Evolutionary conservation across 2,888 invertebrate genomes (phyloP).

Genomic region (Lumbricus terrestris): DNA sequence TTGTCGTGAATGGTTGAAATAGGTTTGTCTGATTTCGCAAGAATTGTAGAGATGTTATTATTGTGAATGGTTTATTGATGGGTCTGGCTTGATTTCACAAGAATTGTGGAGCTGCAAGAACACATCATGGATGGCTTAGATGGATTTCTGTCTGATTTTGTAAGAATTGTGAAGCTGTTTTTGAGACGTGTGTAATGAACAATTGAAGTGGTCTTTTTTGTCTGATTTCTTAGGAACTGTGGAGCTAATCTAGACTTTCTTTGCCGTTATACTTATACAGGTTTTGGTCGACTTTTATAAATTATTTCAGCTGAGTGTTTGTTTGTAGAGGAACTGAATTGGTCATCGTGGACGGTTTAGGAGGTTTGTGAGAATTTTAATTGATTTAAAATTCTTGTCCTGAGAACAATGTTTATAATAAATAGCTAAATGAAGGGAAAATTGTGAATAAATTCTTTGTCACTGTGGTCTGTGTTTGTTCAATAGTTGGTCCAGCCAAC

Average conservation of each 20-base stretch:
- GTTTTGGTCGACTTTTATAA: background rate
- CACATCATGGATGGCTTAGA: too few relatives aligned
- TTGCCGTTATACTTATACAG: background rate
- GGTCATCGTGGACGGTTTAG: too few relatives aligned
- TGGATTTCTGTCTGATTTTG: too few relatives aligned
- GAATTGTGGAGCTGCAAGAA: background rate
- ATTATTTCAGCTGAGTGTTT: background rate
- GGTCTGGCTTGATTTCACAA: too few relatives aligned
- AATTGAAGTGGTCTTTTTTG: too few relatives aligned
- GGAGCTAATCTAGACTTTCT: background rate
- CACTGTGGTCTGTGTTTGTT: background rate
- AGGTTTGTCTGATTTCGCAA: background rate
- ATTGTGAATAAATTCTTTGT: background rate
- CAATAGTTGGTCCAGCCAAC: background rate
- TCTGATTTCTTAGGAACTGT: background rate
- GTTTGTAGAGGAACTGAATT: background rate
- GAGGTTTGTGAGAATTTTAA: background rate
- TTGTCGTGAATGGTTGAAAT: background rate
- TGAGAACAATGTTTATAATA: background rate
- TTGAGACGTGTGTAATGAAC: too few relatives aligned
- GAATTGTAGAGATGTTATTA: too few relatives aligned
- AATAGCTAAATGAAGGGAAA: background rate
- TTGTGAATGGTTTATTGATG: too few relatives aligned
- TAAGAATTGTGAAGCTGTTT: too few relatives aligned
- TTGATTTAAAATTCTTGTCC: background rate